Conservation (phyloP, 2,888 invertebrate species). For the Eledona agricola region DNA sequence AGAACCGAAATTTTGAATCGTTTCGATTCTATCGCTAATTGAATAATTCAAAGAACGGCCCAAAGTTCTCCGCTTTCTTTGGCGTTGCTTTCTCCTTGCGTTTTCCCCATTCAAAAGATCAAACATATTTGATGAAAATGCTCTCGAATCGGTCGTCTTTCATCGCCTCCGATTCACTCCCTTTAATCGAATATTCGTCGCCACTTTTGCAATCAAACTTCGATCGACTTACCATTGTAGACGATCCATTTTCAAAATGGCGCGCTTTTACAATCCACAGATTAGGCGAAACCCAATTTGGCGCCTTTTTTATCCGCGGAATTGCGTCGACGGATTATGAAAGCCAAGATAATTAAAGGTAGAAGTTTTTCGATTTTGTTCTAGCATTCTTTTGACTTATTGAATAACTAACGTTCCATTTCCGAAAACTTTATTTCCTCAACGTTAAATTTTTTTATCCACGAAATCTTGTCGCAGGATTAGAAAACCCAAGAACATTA, state of each 20-base stretch:
- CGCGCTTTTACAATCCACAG: slow-evolving; percentile 47
- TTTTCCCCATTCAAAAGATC: slow-evolving; percentile 43
- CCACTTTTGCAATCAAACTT: slow-evolving; percentile 47
- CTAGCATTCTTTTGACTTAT: too few species aligned
- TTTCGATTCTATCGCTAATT: slow-evolving; percentile 13
- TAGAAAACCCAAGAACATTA: too few species aligned
- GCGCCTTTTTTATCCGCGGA: slow-evolving; percentile 48
- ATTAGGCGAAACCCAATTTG: slow-evolving; percentile 54
- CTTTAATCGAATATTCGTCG: slow-evolving; percentile 59
- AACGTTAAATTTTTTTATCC: too few species aligned
- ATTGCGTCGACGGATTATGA: too few species aligned
- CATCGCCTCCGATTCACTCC: slow-evolving; percentile 57
- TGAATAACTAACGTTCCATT: too few species aligned
- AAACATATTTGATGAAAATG: slow-evolving; percentile 58
- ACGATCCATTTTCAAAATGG: slow-evolving; percentile 55
- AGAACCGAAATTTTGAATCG: slow-evolving; percentile 9
- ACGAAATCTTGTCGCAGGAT: too few species aligned
- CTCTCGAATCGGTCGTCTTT: slow-evolving; percentile 53
- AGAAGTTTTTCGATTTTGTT: too few species aligned
- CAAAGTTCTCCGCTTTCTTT: slow-evolving; percentile 7
- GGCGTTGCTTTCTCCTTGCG: slow-evolving; percentile 5
- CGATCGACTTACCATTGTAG: slow-evolving; percentile 50
- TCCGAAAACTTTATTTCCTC: too few species aligned
- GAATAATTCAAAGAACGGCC: slow-evolving; percentile 21
- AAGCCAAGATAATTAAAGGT: too few species aligned